phyloP scores from a whole-genome alignment of 2,113 vertebrate species.

The Grammomys surdaster region DNA sequence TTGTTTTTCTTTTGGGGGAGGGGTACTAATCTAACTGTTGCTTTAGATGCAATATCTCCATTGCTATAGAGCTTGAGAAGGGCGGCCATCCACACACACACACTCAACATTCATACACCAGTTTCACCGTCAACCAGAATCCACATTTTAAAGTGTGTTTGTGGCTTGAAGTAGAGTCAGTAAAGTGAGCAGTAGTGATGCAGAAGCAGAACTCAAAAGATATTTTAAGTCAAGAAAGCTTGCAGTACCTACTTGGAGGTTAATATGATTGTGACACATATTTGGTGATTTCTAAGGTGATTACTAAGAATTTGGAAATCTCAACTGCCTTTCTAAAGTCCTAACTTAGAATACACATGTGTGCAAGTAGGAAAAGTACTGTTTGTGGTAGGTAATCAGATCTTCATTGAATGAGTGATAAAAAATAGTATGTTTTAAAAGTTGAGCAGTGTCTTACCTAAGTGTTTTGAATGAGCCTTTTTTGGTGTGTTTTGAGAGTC shows the following conservation, averaged over 20 bases:
- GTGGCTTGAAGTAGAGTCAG: not conserved
- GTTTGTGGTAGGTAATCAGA: not conserved
- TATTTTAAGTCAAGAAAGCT: constrained; percentile 19
- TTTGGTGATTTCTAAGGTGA: constrained; percentile 13
- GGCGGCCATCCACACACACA: not conserved
- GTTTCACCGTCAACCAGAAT: not conserved
- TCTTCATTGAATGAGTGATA: constrained; percentile 25
- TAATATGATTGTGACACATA: constrained; percentile 3
- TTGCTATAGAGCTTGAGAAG: not conserved
- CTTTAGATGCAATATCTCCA: constrained; percentile 29
- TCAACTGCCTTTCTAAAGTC: not conserved
- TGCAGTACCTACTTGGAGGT: not conserved
- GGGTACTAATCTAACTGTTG: not conserved
- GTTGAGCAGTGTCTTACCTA: not conserved
- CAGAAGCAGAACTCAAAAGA: not conserved
- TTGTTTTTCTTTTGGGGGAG: not conserved
- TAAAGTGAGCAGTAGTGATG: not conserved
- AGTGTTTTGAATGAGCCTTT: not conserved
- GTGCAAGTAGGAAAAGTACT: not conserved
- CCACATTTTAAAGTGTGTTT: not conserved
- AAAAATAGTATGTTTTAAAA: constrained; percentile 5
- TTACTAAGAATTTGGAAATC: constrained; percentile 22
- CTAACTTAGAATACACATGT: not conserved
- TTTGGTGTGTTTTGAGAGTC: not conserved
- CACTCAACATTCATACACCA: not conserved